Evolutionary conservation across 2,113 vertebrate genomes (phyloP).

Genomic region (Mastomys natalensis): DNA sequence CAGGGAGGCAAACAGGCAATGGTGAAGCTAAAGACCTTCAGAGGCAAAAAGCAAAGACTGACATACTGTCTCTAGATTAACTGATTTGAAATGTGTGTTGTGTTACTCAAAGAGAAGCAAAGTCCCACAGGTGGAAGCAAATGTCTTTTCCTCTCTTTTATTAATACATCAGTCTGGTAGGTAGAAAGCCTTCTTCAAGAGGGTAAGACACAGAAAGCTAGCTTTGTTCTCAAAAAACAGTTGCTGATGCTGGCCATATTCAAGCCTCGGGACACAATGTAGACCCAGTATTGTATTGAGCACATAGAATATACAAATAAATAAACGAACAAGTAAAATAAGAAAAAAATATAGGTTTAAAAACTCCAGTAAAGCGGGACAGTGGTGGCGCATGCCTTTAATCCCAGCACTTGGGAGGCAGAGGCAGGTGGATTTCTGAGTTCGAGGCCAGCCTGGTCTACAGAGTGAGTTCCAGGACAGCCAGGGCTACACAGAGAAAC

Average conservation of each 20-base stretch:
- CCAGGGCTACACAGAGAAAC: no score
- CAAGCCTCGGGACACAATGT: neutral
- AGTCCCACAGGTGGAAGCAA: conserved; percentile 31
- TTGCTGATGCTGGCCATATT: neutral
- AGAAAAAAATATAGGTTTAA: neutral
- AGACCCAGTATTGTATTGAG: neutral
- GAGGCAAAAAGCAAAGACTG: neutral
- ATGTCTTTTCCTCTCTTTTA: neutral
- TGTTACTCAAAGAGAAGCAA: conserved; percentile 24
- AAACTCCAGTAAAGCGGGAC: neutral
- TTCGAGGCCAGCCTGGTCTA: no score
- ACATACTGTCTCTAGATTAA: neutral
- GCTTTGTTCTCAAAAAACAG: neutral
- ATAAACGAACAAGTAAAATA: neutral
- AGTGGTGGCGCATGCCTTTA: no score
- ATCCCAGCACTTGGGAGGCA: no score
- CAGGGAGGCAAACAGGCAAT: neutral
- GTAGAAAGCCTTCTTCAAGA: conserved; percentile 37
- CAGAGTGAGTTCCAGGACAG: no score
- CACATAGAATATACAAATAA: neutral
- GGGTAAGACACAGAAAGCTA: neutral
- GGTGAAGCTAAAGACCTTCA: conserved; percentile 40
- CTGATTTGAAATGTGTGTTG: conserved; percentile 40
- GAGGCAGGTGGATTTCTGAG: no score
- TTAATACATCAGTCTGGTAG: conserved; percentile 8